Percentiles rank a stretch among this genome's conserved stretches.
Evolutionary conservation across 2,888 invertebrate species (phyloP).

Genomic region (Caenorhabditis sp.): DNA sequence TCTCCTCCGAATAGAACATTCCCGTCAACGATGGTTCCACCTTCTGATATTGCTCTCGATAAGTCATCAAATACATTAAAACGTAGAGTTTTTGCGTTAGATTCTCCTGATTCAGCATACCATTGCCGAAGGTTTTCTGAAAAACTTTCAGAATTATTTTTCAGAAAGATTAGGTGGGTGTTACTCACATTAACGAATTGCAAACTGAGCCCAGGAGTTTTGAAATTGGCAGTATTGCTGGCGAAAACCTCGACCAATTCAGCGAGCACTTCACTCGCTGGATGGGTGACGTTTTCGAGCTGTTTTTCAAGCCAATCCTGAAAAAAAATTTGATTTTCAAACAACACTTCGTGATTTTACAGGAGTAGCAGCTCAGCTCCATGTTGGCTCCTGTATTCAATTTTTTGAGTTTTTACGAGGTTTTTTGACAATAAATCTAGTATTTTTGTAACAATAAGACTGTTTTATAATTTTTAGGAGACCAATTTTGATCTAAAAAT

Average conservation of each 20-base stretch:
- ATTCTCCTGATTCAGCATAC: constrained; percentile 26
- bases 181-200: background rate
- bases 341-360: no score
- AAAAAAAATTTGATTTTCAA: no score
- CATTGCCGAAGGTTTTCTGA: constrained; percentile 34
- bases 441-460: no score
- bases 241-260: constrained; percentile 21
- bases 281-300: constrained; percentile 14
- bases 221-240: background rate
- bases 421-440: no score
- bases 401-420: no score
- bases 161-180: no score
- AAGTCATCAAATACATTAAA: constrained; percentile 34
- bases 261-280: constrained; percentile 15
- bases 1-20: constrained; percentile 20
- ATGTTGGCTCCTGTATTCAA: no score
- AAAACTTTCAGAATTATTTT: constrained; percentile 1
- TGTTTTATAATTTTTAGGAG: no score
- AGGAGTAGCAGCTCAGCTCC: no score
- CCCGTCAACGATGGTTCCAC: constrained; percentile 12
- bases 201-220: background rate
- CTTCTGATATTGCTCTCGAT: constrained; percentile 27
- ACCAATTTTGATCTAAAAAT: no score
- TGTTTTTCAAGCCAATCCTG: constrained; percentile 31
- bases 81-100: constrained; percentile 26